A percentile compares a stretch with the other conserved stretches of the same genome.
Evolutionary conservation across 1,140 invertebrate species (phyloP).

Genomic region (Aplysia californica): DNA sequence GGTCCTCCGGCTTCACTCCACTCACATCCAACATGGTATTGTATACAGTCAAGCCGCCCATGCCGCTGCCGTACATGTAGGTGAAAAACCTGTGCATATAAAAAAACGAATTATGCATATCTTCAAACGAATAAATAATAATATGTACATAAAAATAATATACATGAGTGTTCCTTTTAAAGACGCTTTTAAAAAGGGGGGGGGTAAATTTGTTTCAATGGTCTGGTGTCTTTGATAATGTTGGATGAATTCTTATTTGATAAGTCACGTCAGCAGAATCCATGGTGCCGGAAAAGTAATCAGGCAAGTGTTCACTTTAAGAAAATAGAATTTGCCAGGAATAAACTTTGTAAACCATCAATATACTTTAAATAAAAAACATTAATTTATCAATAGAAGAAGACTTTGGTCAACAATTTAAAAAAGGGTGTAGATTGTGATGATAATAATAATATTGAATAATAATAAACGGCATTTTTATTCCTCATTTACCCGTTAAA

Average conservation of each 20-base stretch:
- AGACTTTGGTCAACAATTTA: too few species aligned
- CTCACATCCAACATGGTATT: not conserved
- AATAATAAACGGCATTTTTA: too few species aligned
- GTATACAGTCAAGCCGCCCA: conserved; percentile 17
- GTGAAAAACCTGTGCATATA: not conserved
- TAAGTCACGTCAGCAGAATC: too few species aligned
- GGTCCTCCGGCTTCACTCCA: not conserved
- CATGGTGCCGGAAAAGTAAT: too few species aligned
- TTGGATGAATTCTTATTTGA: not conserved
- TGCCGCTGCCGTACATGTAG: not conserved
- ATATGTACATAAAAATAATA: not conserved
- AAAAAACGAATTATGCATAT: not conserved
- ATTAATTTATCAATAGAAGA: too few species aligned
- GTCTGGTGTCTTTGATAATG: not conserved
- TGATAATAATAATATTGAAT: too few species aligned
- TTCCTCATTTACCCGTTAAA: too few species aligned
- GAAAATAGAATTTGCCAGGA: too few species aligned
- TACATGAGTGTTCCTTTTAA: not conserved
- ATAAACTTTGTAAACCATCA: too few species aligned
- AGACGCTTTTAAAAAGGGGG: not conserved
- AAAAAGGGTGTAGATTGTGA: too few species aligned
- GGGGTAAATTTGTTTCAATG: not conserved
- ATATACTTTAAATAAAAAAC: too few species aligned
- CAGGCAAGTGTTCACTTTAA: too few species aligned
- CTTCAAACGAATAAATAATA: not conserved